These are phyloP conservation scores for Silurus asotus DNA, from an alignment of 2,113 vertebrate genomes.

Conservation along the genomic window DNA sequence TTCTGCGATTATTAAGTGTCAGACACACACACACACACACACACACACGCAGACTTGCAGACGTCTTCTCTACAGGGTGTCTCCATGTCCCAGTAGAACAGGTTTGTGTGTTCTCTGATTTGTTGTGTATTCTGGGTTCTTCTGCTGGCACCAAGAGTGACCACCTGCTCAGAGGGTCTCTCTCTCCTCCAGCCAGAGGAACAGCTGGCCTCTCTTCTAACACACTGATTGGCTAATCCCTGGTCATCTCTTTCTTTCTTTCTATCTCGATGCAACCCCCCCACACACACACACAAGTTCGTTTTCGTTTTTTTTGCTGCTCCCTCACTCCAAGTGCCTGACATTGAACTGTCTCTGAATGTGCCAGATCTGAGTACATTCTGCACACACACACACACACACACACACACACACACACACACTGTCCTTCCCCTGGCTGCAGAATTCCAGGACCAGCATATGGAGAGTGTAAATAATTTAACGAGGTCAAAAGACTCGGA, in stretches of 20 bases:
- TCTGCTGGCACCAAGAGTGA: constrained; percentile 67
- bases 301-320: constrained; percentile 46
- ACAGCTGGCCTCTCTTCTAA: constrained; percentile 80
- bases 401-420: constrained; percentile 49
- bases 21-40: not conserved
- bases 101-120: constrained; percentile 35
- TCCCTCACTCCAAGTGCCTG: constrained; percentile 64
- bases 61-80: constrained; percentile 31
- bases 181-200: constrained; percentile 66
- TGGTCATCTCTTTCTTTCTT: constrained; percentile 73
- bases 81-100: constrained; percentile 32
- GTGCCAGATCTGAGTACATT: constrained; percentile 52
- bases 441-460: constrained; percentile 67
- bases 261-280: constrained; percentile 52
- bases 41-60: constrained; percentile 33
- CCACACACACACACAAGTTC: constrained; percentile 50
- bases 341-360: constrained; percentile 57
- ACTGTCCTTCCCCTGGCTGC: constrained; percentile 67
- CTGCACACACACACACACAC: constrained; percentile 34
- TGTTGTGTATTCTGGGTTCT: constrained; percentile 50
- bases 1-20: constrained; percentile 2
- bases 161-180: constrained; percentile 73
- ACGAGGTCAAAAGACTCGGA: constrained; percentile 71
- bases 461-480: constrained; percentile 76
- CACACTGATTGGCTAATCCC: constrained; percentile 75